Conservation (phyloP, 1,140 invertebrate species). For the Antheraea pernyi region DNA sequence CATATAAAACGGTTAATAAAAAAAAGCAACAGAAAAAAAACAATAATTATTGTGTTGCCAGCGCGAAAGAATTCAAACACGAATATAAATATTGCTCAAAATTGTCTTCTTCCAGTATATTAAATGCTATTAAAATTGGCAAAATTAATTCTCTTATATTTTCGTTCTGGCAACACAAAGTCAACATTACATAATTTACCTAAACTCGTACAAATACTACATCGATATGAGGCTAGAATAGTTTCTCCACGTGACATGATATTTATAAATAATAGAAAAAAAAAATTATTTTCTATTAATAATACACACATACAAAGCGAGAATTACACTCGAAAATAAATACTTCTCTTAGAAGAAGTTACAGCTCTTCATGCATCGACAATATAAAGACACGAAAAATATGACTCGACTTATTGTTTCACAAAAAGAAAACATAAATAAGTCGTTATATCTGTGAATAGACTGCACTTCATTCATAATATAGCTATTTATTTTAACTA, state of each 20-base stretch:
- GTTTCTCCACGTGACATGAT: neutral
- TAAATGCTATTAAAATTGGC: neutral
- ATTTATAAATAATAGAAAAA: neutral
- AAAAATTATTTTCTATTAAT: neutral
- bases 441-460: too few relatives aligned
- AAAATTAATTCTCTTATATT: neutral
- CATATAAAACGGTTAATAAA: constrained; percentile 55
- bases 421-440: too few relatives aligned
- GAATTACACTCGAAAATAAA: neutral
- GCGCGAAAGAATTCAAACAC: constrained; percentile 15
- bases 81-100: neutral
- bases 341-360: neutral
- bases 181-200: constrained; percentile 12
- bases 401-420: too few relatives aligned
- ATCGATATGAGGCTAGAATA: neutral
- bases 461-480: too few relatives aligned
- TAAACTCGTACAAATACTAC: constrained; percentile 1
- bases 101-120: neutral
- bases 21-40: constrained; percentile 34
- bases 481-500: too few relatives aligned
- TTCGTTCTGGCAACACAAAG: constrained; percentile 27
- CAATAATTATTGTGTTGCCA: constrained; percentile 36
- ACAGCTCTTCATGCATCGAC: neutral
- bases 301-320: neutral
- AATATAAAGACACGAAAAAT: neutral